Evolutionary conservation across 1,140 invertebrate genomes (phyloP).

Genomic region (Anadara kagoshimensis): DNA sequence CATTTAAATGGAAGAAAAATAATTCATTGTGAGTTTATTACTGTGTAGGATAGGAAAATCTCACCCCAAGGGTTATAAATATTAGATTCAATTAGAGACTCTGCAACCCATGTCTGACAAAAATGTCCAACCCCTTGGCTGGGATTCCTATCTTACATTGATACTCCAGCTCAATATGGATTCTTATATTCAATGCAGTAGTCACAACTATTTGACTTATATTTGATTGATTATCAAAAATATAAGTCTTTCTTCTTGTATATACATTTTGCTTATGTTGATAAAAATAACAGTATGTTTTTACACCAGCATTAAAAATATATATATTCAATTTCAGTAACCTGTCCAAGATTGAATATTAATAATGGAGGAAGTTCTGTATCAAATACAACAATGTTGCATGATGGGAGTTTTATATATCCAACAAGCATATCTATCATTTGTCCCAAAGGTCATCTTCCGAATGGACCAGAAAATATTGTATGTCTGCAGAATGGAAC

Average conservation of each 20-base stretch:
- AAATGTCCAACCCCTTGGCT: no score
- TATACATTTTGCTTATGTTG: not conserved
- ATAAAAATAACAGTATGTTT: not conserved
- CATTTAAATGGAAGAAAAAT: no score
- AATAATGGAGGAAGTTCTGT: slow-evolving; percentile 27
- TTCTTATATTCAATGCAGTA: no score
- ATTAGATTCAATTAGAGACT: no score
- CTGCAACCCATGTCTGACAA: no score
- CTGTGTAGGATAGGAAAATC: no score
- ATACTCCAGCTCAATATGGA: no score
- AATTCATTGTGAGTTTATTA: no score
- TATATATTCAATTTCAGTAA: slow-evolving; percentile 25
- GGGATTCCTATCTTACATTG: no score
- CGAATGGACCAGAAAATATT: slow-evolving; percentile 32
- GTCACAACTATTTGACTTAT: no score
- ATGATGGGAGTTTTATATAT: slow-evolving; percentile 38
- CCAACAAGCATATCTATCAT: slow-evolving; percentile 39
- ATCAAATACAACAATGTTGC: slow-evolving; percentile 26
- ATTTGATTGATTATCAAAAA: no score
- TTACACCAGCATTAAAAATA: not conserved
- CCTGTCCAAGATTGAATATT: slow-evolving; percentile 36
- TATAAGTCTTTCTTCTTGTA: not conserved
- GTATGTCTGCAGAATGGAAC: slow-evolving; percentile 40
- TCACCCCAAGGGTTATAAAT: no score
- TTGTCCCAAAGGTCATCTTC: slow-evolving; percentile 36